These are phyloP conservation scores for Leucosticte australis DNA, from an alignment of 2,113 vertebrate species.

Conservation along the genomic window DNA sequence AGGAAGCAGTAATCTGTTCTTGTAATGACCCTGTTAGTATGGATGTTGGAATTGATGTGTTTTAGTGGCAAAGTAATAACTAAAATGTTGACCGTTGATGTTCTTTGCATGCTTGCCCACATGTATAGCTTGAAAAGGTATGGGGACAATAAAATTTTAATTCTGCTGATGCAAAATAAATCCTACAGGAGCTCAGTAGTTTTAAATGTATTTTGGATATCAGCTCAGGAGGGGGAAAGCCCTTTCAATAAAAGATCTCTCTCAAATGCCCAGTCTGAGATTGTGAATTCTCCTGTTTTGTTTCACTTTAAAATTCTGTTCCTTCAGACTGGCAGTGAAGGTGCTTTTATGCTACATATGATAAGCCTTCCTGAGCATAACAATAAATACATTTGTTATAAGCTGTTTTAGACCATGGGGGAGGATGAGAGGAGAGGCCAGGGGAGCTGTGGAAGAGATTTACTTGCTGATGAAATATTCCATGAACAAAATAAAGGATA, in stretches of 20 bases:
- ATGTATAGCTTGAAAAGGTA: neutral
- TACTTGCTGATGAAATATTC: neutral
- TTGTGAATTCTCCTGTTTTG: neutral
- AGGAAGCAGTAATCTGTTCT: neutral
- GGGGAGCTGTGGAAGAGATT: neutral
- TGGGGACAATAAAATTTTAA: neutral
- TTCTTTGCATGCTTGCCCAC: neutral
- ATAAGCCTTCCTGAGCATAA: neutral
- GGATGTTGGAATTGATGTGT: neutral
- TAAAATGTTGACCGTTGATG: neutral
- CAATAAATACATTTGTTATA: neutral
- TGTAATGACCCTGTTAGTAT: neutral
- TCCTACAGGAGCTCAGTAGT: neutral
- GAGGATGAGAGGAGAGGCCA: neutral
- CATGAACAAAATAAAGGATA: neutral
- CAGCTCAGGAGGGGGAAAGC: neutral
- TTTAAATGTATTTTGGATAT: neutral
- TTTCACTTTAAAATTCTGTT: neutral
- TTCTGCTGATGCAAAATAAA: neutral
- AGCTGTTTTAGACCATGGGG: neutral
- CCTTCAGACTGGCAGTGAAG: neutral
- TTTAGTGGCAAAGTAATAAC: neutral
- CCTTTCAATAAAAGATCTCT: neutral
- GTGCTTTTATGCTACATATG: neutral
- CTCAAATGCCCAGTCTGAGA: neutral